Percentiles rank a stretch among this genome's conserved stretches.
Conservation (phyloP, 1,140 invertebrate genomes). For the Drosophila gunungcola region DNA sequence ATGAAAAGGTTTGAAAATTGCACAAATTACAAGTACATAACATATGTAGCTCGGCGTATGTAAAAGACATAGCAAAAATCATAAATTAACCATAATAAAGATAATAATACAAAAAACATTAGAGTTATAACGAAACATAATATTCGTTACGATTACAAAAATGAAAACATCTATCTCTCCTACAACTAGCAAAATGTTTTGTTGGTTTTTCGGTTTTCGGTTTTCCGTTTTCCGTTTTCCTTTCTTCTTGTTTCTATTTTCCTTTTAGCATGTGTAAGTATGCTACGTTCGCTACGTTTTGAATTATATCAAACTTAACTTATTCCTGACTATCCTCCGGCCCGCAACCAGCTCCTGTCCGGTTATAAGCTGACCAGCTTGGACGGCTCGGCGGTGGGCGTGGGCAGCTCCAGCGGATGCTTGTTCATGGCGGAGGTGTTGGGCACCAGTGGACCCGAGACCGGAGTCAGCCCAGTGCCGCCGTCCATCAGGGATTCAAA, state of each 20-base stretch:
- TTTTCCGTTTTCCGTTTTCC: no score
- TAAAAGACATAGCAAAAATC: constrained; percentile 61
- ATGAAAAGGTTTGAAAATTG: constrained; percentile 79
- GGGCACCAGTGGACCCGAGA: constrained; percentile 89
- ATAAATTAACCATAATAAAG: constrained; percentile 81
- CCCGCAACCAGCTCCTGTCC: constrained; percentile 53
- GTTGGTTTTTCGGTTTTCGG: constrained; percentile 3
- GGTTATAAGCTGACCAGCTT: constrained; percentile 91
- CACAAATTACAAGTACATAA: constrained; percentile 72
- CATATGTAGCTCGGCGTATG: constrained; percentile 47
- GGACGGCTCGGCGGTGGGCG: constrained; percentile 88
- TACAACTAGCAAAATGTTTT: constrained; percentile 52
- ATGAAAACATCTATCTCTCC: constrained; percentile 35
- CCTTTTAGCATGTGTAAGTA: constrained; percentile 28
- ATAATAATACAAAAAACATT: constrained; percentile 80
- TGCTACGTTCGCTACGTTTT: constrained; percentile 17
- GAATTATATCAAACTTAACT: constrained; percentile 65
- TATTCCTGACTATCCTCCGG: constrained; percentile 56
- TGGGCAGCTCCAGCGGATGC: constrained; percentile 88
- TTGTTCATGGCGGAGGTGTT: constrained; percentile 90
- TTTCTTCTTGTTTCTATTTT: background rate
- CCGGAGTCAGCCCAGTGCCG: constrained; percentile 94
- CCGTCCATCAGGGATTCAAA: constrained; percentile 97
- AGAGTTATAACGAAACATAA: constrained; percentile 64
- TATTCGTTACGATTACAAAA: constrained; percentile 60